phyloP scores from a whole-genome alignment of 2,888 invertebrate species.

The Cinara cedri region DNA sequence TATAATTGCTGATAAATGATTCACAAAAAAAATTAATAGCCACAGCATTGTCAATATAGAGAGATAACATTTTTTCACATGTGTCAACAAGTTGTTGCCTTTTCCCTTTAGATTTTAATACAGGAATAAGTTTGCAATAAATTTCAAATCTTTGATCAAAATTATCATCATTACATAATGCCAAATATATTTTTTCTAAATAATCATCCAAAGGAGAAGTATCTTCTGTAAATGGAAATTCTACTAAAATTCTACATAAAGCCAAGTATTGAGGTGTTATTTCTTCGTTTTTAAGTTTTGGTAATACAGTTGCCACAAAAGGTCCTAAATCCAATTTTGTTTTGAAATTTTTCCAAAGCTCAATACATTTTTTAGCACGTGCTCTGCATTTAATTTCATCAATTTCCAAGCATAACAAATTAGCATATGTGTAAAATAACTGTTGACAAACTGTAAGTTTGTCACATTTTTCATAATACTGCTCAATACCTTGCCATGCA shows the following conservation, averaged over 20 bases:
- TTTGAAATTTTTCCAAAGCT: constrained; percentile 45
- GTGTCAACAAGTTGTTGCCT: constrained; percentile 29
- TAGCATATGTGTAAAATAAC: constrained; percentile 46
- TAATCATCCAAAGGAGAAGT: constrained; percentile 33
- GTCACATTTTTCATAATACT: constrained; percentile 48
- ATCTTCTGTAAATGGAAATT: constrained; percentile 47
- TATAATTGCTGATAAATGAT: constrained; percentile 46
- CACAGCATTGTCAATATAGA: constrained; percentile 32
- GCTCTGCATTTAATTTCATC: constrained; percentile 30
- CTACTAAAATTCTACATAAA: constrained; percentile 28
- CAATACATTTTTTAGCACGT: constrained; percentile 45
- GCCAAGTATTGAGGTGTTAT: constrained; percentile 44
- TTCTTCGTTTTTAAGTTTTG: constrained; percentile 25
- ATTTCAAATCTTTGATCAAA: constrained; percentile 46
- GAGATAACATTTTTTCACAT: constrained; percentile 45
- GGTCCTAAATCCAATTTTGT: constrained; percentile 30
- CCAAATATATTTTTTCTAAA: constrained; percentile 35
- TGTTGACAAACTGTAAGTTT: constrained; percentile 25
- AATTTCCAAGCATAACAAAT: constrained; percentile 36
- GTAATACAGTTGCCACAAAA: constrained; percentile 42
- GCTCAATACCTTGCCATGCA: constrained; percentile 49
- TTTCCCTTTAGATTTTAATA: constrained; percentile 45
- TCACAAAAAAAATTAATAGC: constrained; percentile 48
- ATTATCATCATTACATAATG: constrained; percentile 44
- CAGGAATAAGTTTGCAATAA: constrained; percentile 50